phyloP scores from a whole-genome alignment of 2,797 vertebrate genomes.

The Xenopus petersii region DNA sequence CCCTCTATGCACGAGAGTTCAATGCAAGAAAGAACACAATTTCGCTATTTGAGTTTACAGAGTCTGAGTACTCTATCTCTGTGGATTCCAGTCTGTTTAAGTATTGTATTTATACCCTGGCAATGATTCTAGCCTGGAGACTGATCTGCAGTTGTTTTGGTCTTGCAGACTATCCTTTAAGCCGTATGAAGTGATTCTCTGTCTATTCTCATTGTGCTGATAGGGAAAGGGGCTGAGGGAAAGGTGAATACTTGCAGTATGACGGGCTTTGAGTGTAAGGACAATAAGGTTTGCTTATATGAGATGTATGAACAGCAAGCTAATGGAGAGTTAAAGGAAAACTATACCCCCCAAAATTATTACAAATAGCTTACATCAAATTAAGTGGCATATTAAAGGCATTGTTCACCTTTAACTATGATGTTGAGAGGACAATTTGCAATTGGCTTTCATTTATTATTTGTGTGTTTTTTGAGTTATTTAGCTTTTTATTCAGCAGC shows the following conservation, averaged over 20 bases:
- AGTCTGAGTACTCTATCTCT: slow-evolving; percentile 24
- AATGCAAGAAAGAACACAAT: slow-evolving; percentile 20
- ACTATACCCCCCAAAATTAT: too few species aligned
- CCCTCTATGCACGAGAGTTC: slow-evolving; percentile 8
- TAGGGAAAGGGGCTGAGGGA: slow-evolving; percentile 6
- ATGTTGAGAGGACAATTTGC: too few species aligned
- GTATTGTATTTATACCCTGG: slow-evolving; percentile 35
- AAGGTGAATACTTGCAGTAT: not conserved
- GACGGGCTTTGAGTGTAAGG: not conserved
- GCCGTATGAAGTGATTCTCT: slow-evolving; percentile 20
- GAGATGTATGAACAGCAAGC: too few species aligned
- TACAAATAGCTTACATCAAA: too few species aligned
- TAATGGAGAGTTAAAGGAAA: too few species aligned
- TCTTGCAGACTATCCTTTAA: slow-evolving; percentile 6
- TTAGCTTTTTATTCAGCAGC: too few species aligned
- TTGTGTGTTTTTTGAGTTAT: too few species aligned
- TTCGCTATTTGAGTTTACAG: slow-evolving; percentile 14
- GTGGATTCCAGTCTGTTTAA: slow-evolving; percentile 11
- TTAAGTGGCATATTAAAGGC: too few species aligned
- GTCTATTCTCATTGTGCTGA: slow-evolving; percentile 25
- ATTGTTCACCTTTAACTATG: too few species aligned
- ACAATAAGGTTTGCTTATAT: too few species aligned
- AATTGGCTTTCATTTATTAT: too few species aligned
- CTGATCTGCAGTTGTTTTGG: slow-evolving; percentile 12
- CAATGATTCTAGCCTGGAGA: slow-evolving; percentile 20